Evolutionary conservation across 2,888 invertebrate species (phyloP), one percentile per base, ranked within the genome.

Genomic region (Rhagium mordax): DNA sequence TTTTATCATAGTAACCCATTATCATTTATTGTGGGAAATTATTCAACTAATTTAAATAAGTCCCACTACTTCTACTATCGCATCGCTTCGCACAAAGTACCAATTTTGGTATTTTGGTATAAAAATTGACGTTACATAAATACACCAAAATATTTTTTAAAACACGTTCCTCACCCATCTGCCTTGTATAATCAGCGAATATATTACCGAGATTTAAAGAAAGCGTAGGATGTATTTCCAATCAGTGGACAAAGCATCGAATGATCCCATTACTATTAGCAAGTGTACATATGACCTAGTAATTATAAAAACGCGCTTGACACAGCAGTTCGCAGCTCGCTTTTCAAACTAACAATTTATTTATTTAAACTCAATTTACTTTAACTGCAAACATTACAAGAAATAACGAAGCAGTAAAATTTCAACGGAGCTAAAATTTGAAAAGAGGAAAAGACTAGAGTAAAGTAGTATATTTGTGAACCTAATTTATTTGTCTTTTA

Each of bases 401-500:
- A 29, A 16, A 66, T 51, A 53, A 51, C 27, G 33, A 7, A 16
- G 53, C 53, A 55, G 53, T 66, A 66, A 66, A 66, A 27, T 66
- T 66, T 13, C 47, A 65, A 21, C 33, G 18, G n/a, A 59, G 15
- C 33, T 70, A 33, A 67, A 67, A 67, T 61, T 49, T 49, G 51
- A 27, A 51, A 49, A 64, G 21, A 24, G 27, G 49, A 65, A 21
- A 57, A 24, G 27, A 60, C 51, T 51, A 8, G 18, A 51, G 18
- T 27, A 61, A 62, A 62, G 62, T 21, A 15, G 21, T 29, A 64
- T 65, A 70, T 70, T 60, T 27, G 29, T 10, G 47, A 64, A 70
- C 70, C 71, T 71, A 71, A 74, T 74, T 74, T 71, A 74, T 71
- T 68, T 72, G 62, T 65, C 59, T 66, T 74, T 62, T 72, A 65